A percentile compares a stretch with the other conserved stretches of the same genome.
phyloP scores from a whole-genome alignment of 2,113 vertebrate genomes.

The Lanius collurio region DNA sequence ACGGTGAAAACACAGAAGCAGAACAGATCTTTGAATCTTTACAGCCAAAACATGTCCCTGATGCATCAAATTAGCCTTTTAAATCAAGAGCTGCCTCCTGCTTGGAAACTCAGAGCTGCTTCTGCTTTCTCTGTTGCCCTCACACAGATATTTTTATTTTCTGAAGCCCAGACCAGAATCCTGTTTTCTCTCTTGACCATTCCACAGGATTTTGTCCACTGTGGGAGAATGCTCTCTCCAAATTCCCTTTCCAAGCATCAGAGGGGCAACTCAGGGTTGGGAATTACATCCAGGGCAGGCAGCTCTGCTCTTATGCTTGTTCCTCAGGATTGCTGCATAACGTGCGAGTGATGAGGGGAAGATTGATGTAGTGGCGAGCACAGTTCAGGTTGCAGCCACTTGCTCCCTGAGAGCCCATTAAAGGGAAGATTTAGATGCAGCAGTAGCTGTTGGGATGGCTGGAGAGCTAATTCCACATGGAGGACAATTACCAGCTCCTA shows the following conservation, averaged over 20 bases:
- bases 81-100: background rate
- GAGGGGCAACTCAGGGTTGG: background rate
- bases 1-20: background rate
- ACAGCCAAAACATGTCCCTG: background rate
- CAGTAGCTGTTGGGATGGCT: background rate
- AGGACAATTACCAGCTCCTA: slow-evolving; percentile 44
- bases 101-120: background rate
- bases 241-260: background rate
- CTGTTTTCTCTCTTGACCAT: background rate
- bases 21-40: background rate
- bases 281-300: background rate
- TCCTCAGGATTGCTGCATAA: background rate
- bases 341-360: background rate
- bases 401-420: slow-evolving; percentile 19
- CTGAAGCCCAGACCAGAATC: background rate
- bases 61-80: background rate
- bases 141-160: background rate
- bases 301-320: rapidly evolving
- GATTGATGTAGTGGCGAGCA: background rate
- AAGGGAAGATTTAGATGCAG: slow-evolving; percentile 11
- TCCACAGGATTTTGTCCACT: background rate
- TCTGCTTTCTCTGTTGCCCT: background rate
- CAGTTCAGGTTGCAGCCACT: background rate
- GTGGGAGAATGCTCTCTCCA: background rate
- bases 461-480: background rate